phyloP scores from a whole-genome alignment of 2,888 invertebrate species.

The Bombylius discolor region DNA sequence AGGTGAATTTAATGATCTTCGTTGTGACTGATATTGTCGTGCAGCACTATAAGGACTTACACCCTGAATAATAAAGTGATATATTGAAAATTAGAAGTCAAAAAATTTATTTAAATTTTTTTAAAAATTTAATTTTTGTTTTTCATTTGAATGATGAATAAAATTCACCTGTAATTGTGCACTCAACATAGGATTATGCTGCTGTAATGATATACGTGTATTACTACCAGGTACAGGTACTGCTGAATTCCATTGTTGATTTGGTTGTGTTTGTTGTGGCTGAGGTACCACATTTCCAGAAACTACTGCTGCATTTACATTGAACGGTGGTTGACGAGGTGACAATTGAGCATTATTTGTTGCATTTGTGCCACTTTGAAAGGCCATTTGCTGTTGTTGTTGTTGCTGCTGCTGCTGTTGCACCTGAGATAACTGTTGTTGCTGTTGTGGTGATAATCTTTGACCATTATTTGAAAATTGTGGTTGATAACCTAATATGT shows the following conservation, averaged over 20 bases:
- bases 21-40: slow-evolving; percentile 30
- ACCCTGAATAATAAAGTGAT: slow-evolving; percentile 17
- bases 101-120: too few species aligned
- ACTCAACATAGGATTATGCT: slow-evolving; percentile 81
- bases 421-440: slow-evolving; percentile 24
- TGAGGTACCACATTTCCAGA: slow-evolving; percentile 17
- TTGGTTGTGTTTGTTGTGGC: slow-evolving; percentile 23
- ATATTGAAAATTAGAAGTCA: not conserved
- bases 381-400: slow-evolving; percentile 24
- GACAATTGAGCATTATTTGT: slow-evolving; percentile 32
- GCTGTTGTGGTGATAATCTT: slow-evolving; percentile 33
- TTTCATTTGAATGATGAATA: not conserved
- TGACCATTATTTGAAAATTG: slow-evolving; percentile 32
- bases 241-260: slow-evolving; percentile 18
- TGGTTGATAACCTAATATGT: slow-evolving; percentile 25
- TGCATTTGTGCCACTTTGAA: slow-evolving; percentile 19
- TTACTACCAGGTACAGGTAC: slow-evolving; percentile 16
- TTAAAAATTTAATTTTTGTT: not conserved
- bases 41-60: slow-evolving; percentile 27
- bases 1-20: slow-evolving; percentile 34
- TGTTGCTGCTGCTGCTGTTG: slow-evolving; percentile 18
- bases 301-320: slow-evolving; percentile 16
- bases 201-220: slow-evolving; percentile 46
- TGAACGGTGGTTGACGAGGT: slow-evolving; percentile 29
- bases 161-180: slow-evolving; percentile 63